These are phyloP conservation scores for Acanthosepion esculentum DNA, from an alignment of 2,888 invertebrate species.

Conservation along the genomic window DNA sequence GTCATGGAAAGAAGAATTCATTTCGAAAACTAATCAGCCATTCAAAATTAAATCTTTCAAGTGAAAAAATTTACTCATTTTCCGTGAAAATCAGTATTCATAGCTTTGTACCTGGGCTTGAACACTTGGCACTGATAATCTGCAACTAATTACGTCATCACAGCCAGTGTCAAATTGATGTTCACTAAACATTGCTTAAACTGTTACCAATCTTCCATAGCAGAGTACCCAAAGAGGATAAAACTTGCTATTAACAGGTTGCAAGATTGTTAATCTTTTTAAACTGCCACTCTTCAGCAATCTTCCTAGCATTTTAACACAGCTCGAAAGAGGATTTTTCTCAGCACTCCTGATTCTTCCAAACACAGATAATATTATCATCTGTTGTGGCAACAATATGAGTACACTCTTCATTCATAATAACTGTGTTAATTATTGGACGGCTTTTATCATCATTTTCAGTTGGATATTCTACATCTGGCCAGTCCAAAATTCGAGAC, in stretches of 20 bases:
- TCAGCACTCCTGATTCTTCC: conserved; percentile 55
- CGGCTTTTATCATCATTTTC: neutral
- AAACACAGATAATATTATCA: conserved; percentile 71
- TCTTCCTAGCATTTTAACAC: neutral
- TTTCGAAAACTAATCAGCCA: neutral
- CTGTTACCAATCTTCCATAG: too few species aligned
- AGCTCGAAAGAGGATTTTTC: neutral
- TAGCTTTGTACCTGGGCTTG: too few species aligned
- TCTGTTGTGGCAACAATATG: conserved; percentile 68
- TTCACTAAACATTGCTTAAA: too few species aligned
- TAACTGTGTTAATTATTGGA: conserved; percentile 60
- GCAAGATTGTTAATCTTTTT: too few species aligned
- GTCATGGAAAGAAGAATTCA: neutral
- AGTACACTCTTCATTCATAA: conserved; percentile 58
- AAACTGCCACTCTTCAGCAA: too few species aligned
- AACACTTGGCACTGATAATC: neutral
- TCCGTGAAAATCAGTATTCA: too few species aligned
- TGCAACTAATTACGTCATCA: neutral
- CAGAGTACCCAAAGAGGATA: too few species aligned
- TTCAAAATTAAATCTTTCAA: too few species aligned
- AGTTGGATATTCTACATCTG: neutral
- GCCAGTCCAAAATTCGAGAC: neutral
- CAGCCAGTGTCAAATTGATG: neutral
- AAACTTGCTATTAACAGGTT: neutral
- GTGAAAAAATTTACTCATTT: too few species aligned